Conservation (phyloP, 2,888 invertebrate genomes). For the Rhagophthalmus giganteus region DNA sequence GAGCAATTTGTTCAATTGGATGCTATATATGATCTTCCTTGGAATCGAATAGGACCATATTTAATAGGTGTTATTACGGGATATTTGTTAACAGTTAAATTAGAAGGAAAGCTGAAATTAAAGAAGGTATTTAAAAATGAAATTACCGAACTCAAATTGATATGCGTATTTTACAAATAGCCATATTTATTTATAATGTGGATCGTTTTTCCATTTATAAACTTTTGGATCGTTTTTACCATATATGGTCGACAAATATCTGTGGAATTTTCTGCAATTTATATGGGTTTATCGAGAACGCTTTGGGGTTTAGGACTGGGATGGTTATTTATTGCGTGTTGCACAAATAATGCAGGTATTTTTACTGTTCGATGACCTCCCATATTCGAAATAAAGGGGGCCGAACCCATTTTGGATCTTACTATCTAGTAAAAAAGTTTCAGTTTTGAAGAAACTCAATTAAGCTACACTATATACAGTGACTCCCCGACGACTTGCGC, state of each 20-base stretch:
- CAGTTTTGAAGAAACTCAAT: no score
- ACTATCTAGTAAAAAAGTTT: no score
- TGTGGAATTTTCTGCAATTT: conserved; percentile 54
- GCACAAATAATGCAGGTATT: conserved; percentile 59
- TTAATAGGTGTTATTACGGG: conserved; percentile 57
- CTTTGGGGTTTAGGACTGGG: conserved; percentile 60
- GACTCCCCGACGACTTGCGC: no score
- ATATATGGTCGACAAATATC: conserved; percentile 54
- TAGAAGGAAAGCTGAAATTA: conserved; percentile 44
- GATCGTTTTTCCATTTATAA: conserved; percentile 52
- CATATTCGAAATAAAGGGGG: no score
- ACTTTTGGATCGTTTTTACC: conserved; percentile 54
- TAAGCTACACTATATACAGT: no score
- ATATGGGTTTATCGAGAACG: conserved; percentile 59
- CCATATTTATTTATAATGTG: conserved; percentile 42
- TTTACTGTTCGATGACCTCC: no score
- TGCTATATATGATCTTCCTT: conserved; percentile 58
- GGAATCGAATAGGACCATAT: conserved; percentile 58
- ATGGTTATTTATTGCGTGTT: conserved; percentile 62
- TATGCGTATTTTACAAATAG: conserved; percentile 31
- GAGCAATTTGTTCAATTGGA: conserved; percentile 50
- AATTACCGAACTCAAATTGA: no score
- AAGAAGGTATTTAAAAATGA: conserved; percentile 45
- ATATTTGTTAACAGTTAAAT: conserved; percentile 52
- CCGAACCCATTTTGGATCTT: no score